Conservation (phyloP, 2,113 vertebrate species). For the Aphyosemion australe region DNA sequence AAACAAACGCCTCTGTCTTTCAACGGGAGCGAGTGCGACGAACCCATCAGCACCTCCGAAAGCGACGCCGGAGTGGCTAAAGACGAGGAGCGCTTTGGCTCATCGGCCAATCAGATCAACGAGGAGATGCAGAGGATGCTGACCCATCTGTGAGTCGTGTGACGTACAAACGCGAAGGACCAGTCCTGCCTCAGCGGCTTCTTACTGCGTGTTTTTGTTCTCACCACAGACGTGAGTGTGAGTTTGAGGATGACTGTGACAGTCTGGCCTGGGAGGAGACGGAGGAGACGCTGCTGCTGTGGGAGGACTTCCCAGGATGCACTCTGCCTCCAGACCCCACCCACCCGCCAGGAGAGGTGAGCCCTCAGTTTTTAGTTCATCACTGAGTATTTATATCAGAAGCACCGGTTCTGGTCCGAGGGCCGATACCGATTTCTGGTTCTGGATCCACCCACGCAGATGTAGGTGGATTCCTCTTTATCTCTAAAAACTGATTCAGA, state of each 20-base stretch:
- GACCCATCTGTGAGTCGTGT: slow-evolving; percentile 90
- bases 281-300: slow-evolving; percentile 93
- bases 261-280: slow-evolving; percentile 98
- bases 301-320: slow-evolving; percentile 97
- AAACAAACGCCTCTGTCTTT: slow-evolving; percentile 71
- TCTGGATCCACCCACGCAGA: too few species aligned
- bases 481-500: too few species aligned
- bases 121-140: slow-evolving; percentile 99
- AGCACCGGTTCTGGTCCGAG: too few species aligned
- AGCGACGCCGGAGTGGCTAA: slow-evolving; percentile 70
- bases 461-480: too few species aligned
- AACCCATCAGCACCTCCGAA: slow-evolving; percentile 77
- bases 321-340: slow-evolving; percentile 85
- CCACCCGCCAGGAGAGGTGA: slow-evolving; percentile 84
- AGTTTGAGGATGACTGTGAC: slow-evolving; percentile 92
- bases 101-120: slow-evolving; percentile 88
- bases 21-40: slow-evolving; percentile 77
- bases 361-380: background rate
- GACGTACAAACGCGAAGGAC: background rate
- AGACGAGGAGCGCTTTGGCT: slow-evolving; percentile 83
- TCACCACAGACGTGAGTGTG: slow-evolving; percentile 50
- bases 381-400: too few species aligned
- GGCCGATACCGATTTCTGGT: too few species aligned
- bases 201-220: slow-evolving; percentile 3
- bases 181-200: background rate